Evolutionary conservation across 2,888 invertebrate genomes (phyloP).

Genomic region (Dermolepida albohirtum): DNA sequence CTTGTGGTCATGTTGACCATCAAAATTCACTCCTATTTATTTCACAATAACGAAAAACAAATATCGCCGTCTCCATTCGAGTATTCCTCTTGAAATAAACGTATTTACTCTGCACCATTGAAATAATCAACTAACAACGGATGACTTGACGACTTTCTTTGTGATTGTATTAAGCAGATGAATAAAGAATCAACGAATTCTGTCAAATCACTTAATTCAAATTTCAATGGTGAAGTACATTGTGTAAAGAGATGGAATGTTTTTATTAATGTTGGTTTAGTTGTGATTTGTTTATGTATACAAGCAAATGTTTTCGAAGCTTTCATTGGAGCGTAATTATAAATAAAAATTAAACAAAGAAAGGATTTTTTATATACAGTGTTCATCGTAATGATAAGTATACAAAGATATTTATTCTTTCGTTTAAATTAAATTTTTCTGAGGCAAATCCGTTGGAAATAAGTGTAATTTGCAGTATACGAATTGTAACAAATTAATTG

Average conservation of each 20-base stretch:
- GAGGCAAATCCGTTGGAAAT: too few relatives aligned
- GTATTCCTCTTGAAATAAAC: slow-evolving; percentile 19
- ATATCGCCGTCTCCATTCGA: slow-evolving; percentile 11
- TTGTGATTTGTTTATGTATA: too few relatives aligned
- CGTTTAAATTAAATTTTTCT: too few relatives aligned
- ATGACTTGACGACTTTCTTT: slow-evolving; percentile 22
- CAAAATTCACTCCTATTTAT: background rate
- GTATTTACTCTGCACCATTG: slow-evolving; percentile 22
- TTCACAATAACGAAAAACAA: slow-evolving; percentile 4
- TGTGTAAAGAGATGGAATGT: slow-evolving; percentile 11
- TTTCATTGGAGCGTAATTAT: too few relatives aligned
- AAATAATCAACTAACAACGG: slow-evolving; percentile 5
- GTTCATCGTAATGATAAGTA: background rate
- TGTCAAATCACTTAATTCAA: slow-evolving; percentile 31
- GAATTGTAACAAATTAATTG: too few relatives aligned
- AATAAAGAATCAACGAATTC: slow-evolving; percentile 22
- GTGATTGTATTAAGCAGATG: slow-evolving; percentile 7
- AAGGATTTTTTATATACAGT: slow-evolving; percentile 2
- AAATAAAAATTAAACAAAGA: too few relatives aligned
- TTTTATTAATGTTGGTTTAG: background rate
- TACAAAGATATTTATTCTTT: too few relatives aligned
- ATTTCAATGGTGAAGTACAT: slow-evolving; percentile 15
- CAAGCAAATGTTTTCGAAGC: too few relatives aligned
- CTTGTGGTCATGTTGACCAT: background rate
- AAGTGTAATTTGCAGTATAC: too few relatives aligned